A percentile compares a stretch with the other conserved stretches of the same genome.
These are phyloP conservation scores for Pangasianodon gigas DNA, from an alignment of 2,113 vertebrate species.

Conservation along the genomic window DNA sequence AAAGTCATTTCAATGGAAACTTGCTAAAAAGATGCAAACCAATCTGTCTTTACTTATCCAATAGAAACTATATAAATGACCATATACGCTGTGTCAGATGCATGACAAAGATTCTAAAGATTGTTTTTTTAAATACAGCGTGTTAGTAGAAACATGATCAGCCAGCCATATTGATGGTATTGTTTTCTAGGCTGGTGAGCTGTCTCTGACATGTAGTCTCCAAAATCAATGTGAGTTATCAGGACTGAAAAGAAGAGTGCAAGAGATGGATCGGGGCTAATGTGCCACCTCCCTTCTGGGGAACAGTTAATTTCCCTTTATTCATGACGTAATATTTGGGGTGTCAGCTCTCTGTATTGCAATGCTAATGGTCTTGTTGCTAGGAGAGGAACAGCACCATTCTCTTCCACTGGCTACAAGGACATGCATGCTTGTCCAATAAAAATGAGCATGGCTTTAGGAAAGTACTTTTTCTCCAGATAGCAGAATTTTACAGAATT, in stretches of 20 bases:
- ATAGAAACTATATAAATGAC: background rate
- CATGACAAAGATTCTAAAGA: background rate
- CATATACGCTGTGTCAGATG: background rate
- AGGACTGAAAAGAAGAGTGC: slow-evolving; percentile 11
- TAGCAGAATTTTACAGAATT: slow-evolving; percentile 7
- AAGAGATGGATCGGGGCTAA: background rate
- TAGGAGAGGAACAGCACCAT: slow-evolving; percentile 83
- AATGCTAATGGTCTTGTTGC: slow-evolving; percentile 85
- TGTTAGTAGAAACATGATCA: background rate
- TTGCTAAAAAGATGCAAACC: slow-evolving; percentile 11
- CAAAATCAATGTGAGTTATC: slow-evolving; percentile 41
- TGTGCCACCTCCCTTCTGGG: slow-evolving; percentile 61
- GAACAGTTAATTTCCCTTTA: slow-evolving; percentile 74
- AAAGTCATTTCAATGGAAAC: slow-evolving; percentile 7
- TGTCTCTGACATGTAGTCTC: slow-evolving; percentile 19
- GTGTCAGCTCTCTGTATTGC: slow-evolving; percentile 78
- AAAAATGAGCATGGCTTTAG: slow-evolving; percentile 38
- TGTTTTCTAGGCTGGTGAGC: slow-evolving; percentile 35
- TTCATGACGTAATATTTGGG: slow-evolving; percentile 88
- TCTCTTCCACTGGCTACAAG: slow-evolving; percentile 75
- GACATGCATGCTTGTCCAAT: slow-evolving; percentile 77
- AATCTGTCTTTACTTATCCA: background rate
- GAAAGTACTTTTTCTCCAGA: slow-evolving; percentile 32
- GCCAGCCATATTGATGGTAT: background rate
- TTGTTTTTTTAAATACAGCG: background rate